Percentiles rank a stretch among this genome's conserved stretches.
These are phyloP conservation scores for Pangasius sanitwongsei DNA, from an alignment of 2,797 vertebrate species.

Conservation along the genomic window DNA sequence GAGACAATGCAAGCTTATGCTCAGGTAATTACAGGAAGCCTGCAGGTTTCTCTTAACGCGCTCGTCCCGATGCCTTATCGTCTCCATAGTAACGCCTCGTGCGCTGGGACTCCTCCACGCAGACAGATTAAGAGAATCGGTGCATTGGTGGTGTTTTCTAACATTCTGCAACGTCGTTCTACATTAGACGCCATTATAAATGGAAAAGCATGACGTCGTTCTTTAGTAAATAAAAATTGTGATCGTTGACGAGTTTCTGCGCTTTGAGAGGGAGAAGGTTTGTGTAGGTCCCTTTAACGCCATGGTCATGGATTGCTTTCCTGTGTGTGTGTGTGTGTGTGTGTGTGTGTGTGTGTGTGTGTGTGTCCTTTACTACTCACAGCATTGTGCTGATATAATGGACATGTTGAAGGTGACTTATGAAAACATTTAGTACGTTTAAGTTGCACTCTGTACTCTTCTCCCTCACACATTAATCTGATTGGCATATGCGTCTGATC, in stretches of 20 bases:
- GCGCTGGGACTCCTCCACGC: not conserved
- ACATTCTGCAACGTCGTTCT: no score
- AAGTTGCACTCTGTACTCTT: not conserved
- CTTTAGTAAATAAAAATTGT: not conserved
- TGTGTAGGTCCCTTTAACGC: not conserved
- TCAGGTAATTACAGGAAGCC: conserved; percentile 76
- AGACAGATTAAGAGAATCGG: not conserved
- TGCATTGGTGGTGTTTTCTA: not conserved
- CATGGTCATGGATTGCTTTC: not conserved
- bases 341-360: no score
- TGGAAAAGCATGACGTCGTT: not conserved
- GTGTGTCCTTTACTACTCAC: no score
- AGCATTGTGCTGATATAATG: not conserved
- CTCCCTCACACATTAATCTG: not conserved
- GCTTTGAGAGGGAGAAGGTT: no score
- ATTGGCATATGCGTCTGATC: not conserved
- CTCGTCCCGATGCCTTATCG: no score
- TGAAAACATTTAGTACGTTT: not conserved
- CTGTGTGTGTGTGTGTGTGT: no score
- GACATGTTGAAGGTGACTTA: no score
- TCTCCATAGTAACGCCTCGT: not conserved
- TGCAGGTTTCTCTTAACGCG: not conserved
- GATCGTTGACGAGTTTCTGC: not conserved
- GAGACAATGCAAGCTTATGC: conserved; percentile 99
- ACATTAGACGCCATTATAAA: not conserved